These are phyloP conservation scores for Liodrosophila aerea DNA, from an alignment of 2,888 invertebrate genomes.

Conservation along the genomic window DNA sequence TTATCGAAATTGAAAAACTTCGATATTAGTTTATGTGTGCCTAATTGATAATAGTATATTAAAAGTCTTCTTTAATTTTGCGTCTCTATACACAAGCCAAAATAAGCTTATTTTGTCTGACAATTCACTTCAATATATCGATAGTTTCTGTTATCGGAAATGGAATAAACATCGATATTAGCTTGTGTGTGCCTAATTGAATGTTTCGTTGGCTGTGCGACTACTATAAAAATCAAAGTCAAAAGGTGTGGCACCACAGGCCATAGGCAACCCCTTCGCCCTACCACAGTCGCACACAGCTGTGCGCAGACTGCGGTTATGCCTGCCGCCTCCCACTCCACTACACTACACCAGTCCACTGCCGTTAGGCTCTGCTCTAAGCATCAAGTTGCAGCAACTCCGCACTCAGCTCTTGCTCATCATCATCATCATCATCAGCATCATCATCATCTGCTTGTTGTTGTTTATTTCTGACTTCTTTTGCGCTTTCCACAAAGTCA, in stretches of 20 bases:
- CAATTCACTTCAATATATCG: too few species aligned
- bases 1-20: too few species aligned
- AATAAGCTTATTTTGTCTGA: too few species aligned
- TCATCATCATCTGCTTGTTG: constrained; percentile 31
- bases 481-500: constrained; percentile 70
- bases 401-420: constrained; percentile 20
- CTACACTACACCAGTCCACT: too few species aligned
- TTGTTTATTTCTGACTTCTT: constrained; percentile 50
- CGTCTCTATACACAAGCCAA: too few species aligned
- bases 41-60: too few species aligned
- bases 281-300: constrained; percentile 39
- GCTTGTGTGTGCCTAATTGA: constrained; percentile 34
- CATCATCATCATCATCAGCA: constrained; percentile 27
- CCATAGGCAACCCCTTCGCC: constrained; percentile 5
- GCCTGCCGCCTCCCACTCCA: background rate
- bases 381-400: constrained; percentile 48
- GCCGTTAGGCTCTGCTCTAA: constrained; percentile 8
- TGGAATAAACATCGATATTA: too few species aligned
- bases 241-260: constrained; percentile 30
- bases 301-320: constrained; percentile 58
- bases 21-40: too few species aligned
- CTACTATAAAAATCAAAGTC: constrained; percentile 31
- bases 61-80: too few species aligned
- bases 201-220: constrained; percentile 25
- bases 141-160: too few species aligned